phyloP scores from a whole-genome alignment of 2,888 invertebrate genomes.

The Chromoteleia sp. region DNA sequence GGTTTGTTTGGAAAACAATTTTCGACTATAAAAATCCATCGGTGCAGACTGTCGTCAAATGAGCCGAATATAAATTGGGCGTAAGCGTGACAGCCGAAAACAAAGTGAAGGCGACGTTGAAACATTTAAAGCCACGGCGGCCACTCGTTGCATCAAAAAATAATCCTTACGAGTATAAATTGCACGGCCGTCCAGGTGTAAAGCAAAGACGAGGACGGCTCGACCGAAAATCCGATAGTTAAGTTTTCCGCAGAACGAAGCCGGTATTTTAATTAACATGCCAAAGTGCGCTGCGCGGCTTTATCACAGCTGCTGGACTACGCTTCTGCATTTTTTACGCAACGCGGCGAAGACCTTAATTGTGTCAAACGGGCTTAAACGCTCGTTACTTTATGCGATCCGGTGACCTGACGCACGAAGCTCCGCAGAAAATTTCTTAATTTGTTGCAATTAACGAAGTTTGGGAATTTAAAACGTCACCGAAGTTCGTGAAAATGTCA shows the following conservation, averaged over 20 bases:
- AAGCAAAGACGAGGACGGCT: not conserved
- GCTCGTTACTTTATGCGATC: conserved; percentile 54
- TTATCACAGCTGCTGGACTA: conserved; percentile 38
- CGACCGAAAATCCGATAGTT: conserved; percentile 13
- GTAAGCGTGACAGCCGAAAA: conserved; percentile 7
- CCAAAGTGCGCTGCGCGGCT: conserved; percentile 22
- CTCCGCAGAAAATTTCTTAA: conserved; percentile 51
- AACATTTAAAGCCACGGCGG: no score
- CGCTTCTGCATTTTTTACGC: conserved; percentile 20
- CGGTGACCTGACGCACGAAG: conserved; percentile 14
- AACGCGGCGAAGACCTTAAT: conserved; percentile 30
- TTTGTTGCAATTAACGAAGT: conserved; percentile 59
- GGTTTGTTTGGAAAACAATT: no score
- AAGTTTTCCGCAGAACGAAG: conserved; percentile 27
- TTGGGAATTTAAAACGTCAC: conserved; percentile 44
- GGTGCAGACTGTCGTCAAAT: not conserved
- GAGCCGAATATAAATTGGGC: conserved; percentile 10
- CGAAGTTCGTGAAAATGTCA: conserved; percentile 39
- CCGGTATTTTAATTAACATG: conserved; percentile 67
- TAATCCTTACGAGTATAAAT: conserved; percentile 20
- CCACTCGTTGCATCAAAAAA: conserved; percentile 13
- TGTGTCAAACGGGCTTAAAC: conserved; percentile 53
- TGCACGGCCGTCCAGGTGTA: not conserved
- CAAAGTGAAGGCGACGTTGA: conserved; percentile 11
- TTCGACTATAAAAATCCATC: conserved; percentile 9